Base-by-base conservation (phyloP, 1,140 invertebrate species). In the Drosophila pallidifrons region DNA sequence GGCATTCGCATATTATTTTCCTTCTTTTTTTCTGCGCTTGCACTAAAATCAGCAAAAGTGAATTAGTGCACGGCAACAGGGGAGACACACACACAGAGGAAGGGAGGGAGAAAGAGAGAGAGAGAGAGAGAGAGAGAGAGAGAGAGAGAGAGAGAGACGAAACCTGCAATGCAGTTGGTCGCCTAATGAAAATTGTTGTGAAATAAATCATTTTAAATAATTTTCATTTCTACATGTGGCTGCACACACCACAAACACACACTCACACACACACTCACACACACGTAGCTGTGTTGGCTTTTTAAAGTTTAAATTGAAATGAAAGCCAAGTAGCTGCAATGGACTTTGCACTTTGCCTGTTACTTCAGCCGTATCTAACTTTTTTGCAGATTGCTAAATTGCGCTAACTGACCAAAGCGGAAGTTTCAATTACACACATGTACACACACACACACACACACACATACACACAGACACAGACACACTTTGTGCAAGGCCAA, bases 121-220 rank as follows among this genome's bases (percentile, higher is more conserved):
- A 25, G 13, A 8, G 8, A 0, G 30, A 15, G 13, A 15, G 38
- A 15, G 30, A 16, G 25, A 28, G 30, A 25, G 20, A 46, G 30
- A 25, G 13, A 6, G 54, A 3, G 8, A 10, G 15, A 20, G 3
- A n/a, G 7, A 13, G 3, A 11, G 13, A 20, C n/a, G 47, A 67
- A 75, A 72, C 75, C 85, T 89, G 85, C 85, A 89, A 65, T 88
- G 83, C 83, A 88, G 83, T 78, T 69, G 73, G 69, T 69, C 63
- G 76, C 70, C 83, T 88, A 88, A 88, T 88, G 85, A 88, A 88
- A 88, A 88, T 81, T 88, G 83, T 88, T 88, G 80, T 83, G 85
- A 89, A 89, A 89, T 88, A 89, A 88, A 88, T 88, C 85, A 88
- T 88, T 87, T 87, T 78, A 88, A 87, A 87, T 87, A 87, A 88